A percentile compares a stretch with the other conserved stretches of the same genome.
phyloP scores from a whole-genome alignment of 2,888 invertebrate species.

The Drosophila atripex region DNA sequence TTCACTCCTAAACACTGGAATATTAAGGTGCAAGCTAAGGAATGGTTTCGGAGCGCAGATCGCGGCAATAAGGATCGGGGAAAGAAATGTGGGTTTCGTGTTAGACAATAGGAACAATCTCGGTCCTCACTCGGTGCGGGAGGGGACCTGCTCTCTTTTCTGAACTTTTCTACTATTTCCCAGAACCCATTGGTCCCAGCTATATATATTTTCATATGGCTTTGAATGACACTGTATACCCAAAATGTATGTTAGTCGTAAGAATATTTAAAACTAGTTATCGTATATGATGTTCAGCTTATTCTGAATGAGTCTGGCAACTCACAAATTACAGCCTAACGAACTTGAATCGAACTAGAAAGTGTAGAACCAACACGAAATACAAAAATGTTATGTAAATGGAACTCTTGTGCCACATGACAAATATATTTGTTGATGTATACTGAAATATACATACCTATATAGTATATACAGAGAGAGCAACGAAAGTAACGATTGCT shows the following conservation, averaged over 20 bases:
- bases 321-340: slow-evolving; percentile 53
- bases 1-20: slow-evolving; percentile 2
- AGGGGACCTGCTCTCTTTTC: slow-evolving; percentile 1
- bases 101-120: slow-evolving; percentile 38
- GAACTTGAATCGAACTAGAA: slow-evolving; percentile 44
- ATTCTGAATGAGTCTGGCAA: slow-evolving; percentile 36
- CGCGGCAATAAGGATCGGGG: slow-evolving; percentile 17
- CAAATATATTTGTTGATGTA: slow-evolving; percentile 33
- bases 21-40: slow-evolving; percentile 6
- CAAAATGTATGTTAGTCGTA: slow-evolving; percentile 4
- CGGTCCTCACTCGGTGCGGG: slow-evolving; percentile 6
- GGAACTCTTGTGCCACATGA: slow-evolving; percentile 71
- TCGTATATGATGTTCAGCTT: slow-evolving; percentile 30
- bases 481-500: slow-evolving; percentile 72
- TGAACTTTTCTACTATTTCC: slow-evolving; percentile 4
- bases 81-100: slow-evolving; percentile 15
- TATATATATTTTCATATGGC: slow-evolving; percentile 31
- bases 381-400: slow-evolving; percentile 22
- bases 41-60: slow-evolving; percentile 18
- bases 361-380: slow-evolving; percentile 13
- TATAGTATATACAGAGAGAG: slow-evolving; percentile 30
- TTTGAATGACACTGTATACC: slow-evolving; percentile 19
- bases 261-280: slow-evolving; percentile 15
- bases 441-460: slow-evolving; percentile 9
- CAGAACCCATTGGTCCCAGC: slow-evolving; percentile 3